Base-by-base conservation (phyloP, 2,797 vertebrate genomes). In the Cyclura pinguis region DNA sequence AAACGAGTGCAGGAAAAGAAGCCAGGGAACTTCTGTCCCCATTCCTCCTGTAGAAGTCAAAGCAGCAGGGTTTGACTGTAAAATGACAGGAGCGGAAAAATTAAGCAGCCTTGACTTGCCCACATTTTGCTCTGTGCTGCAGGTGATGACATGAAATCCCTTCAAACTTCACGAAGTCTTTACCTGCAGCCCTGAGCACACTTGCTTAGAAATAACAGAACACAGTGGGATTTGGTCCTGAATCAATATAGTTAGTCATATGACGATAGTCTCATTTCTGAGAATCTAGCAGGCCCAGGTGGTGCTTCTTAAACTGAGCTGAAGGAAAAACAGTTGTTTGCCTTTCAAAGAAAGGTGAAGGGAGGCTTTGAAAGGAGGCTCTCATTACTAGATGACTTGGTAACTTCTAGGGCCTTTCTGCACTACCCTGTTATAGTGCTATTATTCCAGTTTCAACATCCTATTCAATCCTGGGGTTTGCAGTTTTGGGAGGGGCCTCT, bases 321-420 rank as follows among this genome's bases (percentile, higher is more conserved):
- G 8, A 35, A 76, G 55, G 10, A 7, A 32, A 20, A 32, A 29
- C n/a, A 72, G 16, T 47, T 13, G 47, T 55, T 85, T 22, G 50
- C 5, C 73, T 85, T 85, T 55, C 72, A 85, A 55, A 35, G 24
- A 86, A 86, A 57, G 72, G 22, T 76, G 52, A 57, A 86, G 35
- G 24, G 52, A 9, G 38, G 12, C 42, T 47, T 38, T 12, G 27
- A 16, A 52, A 47, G 22, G 20, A 47, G 76, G 20, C 18, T 3
- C 8, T 42, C 4, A 50, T 27, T 78, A 47, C 42, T 80, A 47
- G 76, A 13, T 78, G 50, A 50, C 24, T 27, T 50, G 77, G 42
- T 62, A 20, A 22, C 59, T 62, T 62, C 59, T 62, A 47, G 42
- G 42, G 42, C 42, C 42, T 47, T 47, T 47, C 42, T 47, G 42